Base-by-base conservation (phyloP, 2,888 invertebrate genomes). In the Cheilosia pagana region DNA sequence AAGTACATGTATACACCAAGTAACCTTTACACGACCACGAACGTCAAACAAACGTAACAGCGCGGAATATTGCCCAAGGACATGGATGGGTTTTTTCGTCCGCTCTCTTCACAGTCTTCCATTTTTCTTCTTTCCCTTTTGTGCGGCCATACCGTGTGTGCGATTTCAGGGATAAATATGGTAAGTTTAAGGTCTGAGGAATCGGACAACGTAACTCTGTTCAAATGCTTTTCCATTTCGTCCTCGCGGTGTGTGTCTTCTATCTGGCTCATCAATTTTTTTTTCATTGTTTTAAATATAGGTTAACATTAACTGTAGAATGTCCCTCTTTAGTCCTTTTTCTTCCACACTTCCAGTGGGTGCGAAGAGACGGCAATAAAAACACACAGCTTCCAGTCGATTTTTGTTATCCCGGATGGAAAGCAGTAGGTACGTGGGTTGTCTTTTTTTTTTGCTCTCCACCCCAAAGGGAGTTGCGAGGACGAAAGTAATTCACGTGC, bases 11-110 rank as follows among this genome's bases (percentile, higher is more conserved):
- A 59, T 39, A 70, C 53, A 74, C 35, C 35, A 70, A 60, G 57
- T 35, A 67, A 74, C 67, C 78, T 48, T 35, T 39, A 53, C 70
- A 71, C 75, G 67, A 43, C 81, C 57, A 75, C 57, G 45, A 76
- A 81, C 70, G 79, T 68, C 74, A 85, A 79, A 79, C 72, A 70
- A 79, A 68, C 52, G 71, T 74, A 70, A 86, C 77, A 74, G 87
- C 87, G 87, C 87, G 86, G 87, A 87, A 83, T 87, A 83, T 87
- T 87, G 81, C 79, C 87, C 87, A 87, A 88, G 87, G 87, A 87
- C 88, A 88, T 87, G 87, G 87, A 86, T 77, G 70, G 28, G 52
- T 74, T 60, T 57, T 43, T 70, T 72, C n/a, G n/a, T 62, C 23
- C 5, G n/a, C 43, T 25, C 53, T 60, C 28, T 57, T 31, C 28